Conservation (phyloP, 2,888 invertebrate genomes). For the Sarcophaga caerulescens region DNA sequence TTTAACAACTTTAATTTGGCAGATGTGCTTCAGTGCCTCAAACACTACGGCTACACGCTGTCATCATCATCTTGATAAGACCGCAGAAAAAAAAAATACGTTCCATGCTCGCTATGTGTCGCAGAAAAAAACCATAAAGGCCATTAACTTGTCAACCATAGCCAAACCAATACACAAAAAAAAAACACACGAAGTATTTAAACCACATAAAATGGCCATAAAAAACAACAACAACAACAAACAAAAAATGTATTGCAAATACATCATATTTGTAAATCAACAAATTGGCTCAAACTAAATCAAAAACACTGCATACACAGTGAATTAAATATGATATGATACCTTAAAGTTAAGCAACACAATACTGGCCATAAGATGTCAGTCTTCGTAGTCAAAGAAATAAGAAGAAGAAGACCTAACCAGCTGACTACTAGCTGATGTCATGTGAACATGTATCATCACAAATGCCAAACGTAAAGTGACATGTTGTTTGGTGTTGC, state of each 20-base stretch:
- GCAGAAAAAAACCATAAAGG: conserved; percentile 27
- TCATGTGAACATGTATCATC: too few relatives aligned
- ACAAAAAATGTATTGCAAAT: too few relatives aligned
- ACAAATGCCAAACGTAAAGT: neutral
- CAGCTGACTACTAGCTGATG: too few relatives aligned
- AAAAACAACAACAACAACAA: too few relatives aligned
- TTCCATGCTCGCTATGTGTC: too few relatives aligned
- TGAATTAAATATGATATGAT: conserved; percentile 46
- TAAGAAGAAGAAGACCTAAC: too few relatives aligned
- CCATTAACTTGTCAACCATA: conserved; percentile 51
- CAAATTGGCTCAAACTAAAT: too few relatives aligned
- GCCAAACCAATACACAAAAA: neutral
- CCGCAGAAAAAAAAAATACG: conserved; percentile 6
- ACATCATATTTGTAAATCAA: too few relatives aligned
- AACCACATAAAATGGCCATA: too few relatives aligned
- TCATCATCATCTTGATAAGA: conserved; percentile 39
- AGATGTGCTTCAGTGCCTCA: conserved; percentile 48
- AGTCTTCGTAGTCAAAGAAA: too few relatives aligned
- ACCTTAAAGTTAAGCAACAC: conserved; percentile 32
- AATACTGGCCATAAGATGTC: too few relatives aligned
- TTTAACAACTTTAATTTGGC: conserved; percentile 40
- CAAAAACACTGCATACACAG: too few relatives aligned
- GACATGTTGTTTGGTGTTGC: conserved; percentile 36
- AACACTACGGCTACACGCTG: neutral
- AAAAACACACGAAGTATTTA: neutral